Evolutionary conservation across 2,888 invertebrate genomes (phyloP), one percentile per base, ranked within the genome.

Genomic region (Diloba caeruleocephala): DNA sequence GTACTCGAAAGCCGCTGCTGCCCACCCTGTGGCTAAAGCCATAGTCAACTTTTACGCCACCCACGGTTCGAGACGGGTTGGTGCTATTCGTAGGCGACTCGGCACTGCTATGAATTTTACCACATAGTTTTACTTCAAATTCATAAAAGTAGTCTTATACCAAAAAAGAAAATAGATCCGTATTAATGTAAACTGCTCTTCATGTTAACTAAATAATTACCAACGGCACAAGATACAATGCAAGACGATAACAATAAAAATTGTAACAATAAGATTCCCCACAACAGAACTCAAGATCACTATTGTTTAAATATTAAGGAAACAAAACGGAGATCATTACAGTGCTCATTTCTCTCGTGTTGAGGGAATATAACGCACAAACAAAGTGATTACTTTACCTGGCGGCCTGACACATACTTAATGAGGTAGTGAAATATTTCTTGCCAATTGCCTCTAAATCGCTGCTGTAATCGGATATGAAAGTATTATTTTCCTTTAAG

Each of bases 401-500:
- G n/a, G n/a, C n/a, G n/a, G 80, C 71, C 77, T 79, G 65, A 78
- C 82, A 86, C 84, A 82, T 81, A 78, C 75, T 79, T 85, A 88
- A 88, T 85, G 88, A 86, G 77, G 72, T 79, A 61, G 71, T 80
- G 77, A 83, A 74, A 82, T 77, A 81, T 79, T 82, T 71, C 76
- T 73, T 73, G 69, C 71, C 50, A 61, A 77, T 67, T 69, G 62
- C 62, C 73, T 73, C 34, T 48, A 64, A 68, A 72, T 70, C 61
- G 62, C 59, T 31, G 33, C 61, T 57, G 54, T 78, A 74, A 76
- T 76, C 76, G 61, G 55, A 49, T 53, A 21, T 21, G 1, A 21
- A 7, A 7, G 31, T 19, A 36, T 39, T 41, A 17, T 49, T 48
- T 39, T 12, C 10, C 19, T 53, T 13, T 21, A 36, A 17, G 12